Base-by-base conservation (phyloP, 2,888 invertebrate species). In the Drosophila paranaensis region DNA sequence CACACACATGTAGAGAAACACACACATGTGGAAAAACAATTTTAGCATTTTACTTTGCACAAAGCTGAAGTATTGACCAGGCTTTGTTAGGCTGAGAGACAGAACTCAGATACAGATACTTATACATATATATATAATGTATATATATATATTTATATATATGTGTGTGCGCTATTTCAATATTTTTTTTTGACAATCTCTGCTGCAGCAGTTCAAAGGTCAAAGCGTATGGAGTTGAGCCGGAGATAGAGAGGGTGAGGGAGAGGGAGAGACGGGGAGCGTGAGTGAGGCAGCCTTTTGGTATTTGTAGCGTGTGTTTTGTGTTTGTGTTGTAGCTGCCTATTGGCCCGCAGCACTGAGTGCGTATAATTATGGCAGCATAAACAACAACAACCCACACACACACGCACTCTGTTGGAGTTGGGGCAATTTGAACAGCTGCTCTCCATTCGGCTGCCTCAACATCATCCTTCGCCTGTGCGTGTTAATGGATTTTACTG, bases 401-500 rank as follows among this genome's bases (percentile, higher is more conserved):
- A 51, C 58, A 51, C 27, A 30, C 48, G 20, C 30, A 33, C 11
- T 1, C n/a, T 13, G 20, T 1, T 33, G 40, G 27, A 63, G 37
- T 51, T 61, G 42, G 51, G 62, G 67, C 45, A 65, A 66, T 62
- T 62, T 60, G 30, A 68, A 62, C 72, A 72, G 80, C 80, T 76
- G 80, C 50, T 62, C 54, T 16, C 37, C 37, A 46, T 37, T 25
- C 5, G 37, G 39, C 45, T 27, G 45, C 30, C 43, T 39, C 50
- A 39, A 11, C 65, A 43, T 63, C 53, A 46, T 63, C 53, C 60
- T 68, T 70, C 58, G 61, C 67, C 33, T 50, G 58, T 72, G 65
- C 67, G 71, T 73, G 86, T 82, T 88, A 84, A 84, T 86, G 74
- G 86, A 77, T 86, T 88, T 85, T 67, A 57, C 70, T 61, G 58